Base-by-base conservation (phyloP, 37 sponge, comb jelly and placozoan species). In the Corticium candelabrum region DNA sequence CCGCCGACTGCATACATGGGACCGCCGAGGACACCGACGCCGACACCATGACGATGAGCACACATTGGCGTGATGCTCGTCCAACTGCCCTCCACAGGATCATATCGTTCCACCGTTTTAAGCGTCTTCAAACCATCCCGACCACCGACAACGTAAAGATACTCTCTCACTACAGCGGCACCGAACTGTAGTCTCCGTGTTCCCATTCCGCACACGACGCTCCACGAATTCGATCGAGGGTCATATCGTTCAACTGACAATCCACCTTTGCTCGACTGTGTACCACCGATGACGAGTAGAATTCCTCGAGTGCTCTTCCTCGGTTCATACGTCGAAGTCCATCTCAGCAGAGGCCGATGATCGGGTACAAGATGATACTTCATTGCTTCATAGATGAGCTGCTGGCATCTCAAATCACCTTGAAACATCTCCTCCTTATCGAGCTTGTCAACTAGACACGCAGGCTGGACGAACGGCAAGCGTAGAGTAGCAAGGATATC, bases 1-100 rank as follows among this genome's bases (percentile, higher is more conserved):
- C 87, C 91, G 30, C 91, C 87, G 15, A 93, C 89, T 34, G 93
- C 90, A 87, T 89, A 93, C 75, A 93, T 78, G 1, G 85, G 90
- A 4, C 87, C 90, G 39, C 32, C 38, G 62, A 93, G 41, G 34
- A 78, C 40, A 15, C 85, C 88, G 33, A 91, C 92, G 1, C 89
- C 81, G 7, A 89, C 90, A 3, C 90, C 90, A 62, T 89, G 90
- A n/a, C 90, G 75, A 21, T 82, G 86, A 0, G 90, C 82, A 43
- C 84, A 85, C 90, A 89, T 89, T 34, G 90, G 74, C 2, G 81
- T 21, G 0, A 83, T 75, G 27, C 84, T 2, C 0, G 35, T 36
- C 90, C 90, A 89, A 1, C 35, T 70, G 34, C 21, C 5, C 7
- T 70, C 29, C 73, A 4, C 5, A 7, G 73, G 83, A 39, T 85